phyloP scores from a whole-genome alignment of 2,888 invertebrate genomes.

The Polymixis flavicincta region DNA sequence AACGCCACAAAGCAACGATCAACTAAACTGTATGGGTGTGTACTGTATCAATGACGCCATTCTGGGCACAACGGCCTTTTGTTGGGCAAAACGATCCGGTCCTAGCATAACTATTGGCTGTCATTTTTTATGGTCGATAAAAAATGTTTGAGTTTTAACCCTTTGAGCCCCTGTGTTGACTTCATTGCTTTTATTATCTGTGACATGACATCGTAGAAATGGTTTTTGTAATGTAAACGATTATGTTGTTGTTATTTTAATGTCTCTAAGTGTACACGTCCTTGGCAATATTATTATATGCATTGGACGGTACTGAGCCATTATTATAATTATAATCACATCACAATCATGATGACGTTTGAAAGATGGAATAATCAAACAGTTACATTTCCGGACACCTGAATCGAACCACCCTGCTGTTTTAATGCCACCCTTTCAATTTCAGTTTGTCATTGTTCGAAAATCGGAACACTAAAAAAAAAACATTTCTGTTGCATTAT shows the following conservation, averaged over 20 bases:
- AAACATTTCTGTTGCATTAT: neutral
- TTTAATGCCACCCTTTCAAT: too few relatives aligned
- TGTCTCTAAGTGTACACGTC: neutral
- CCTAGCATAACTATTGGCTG: conserved; percentile 43
- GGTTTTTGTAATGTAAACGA: conserved; percentile 15
- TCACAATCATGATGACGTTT: too few relatives aligned
- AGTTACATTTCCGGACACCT: too few relatives aligned
- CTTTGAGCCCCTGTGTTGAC: conserved; percentile 23
- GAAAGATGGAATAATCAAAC: too few relatives aligned
- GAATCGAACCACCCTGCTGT: too few relatives aligned
- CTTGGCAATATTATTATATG: neutral
- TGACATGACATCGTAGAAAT: conserved; percentile 14
- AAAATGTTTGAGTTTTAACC: conserved; percentile 39
- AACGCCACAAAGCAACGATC: conserved; percentile 12
- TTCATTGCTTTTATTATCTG: conserved; percentile 34
- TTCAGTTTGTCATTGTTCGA: neutral
- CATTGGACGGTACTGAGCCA: too few relatives aligned
- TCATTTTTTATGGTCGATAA: conserved; percentile 53
- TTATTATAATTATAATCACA: too few relatives aligned
- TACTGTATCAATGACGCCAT: conserved; percentile 39
- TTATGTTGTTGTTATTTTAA: conserved; percentile 14
- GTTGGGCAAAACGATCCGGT: conserved; percentile 37
- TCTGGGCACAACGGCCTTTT: conserved; percentile 29
- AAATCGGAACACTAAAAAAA: neutral
- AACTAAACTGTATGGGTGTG: conserved; percentile 51